These are phyloP conservation scores for Vombatus ursinus DNA, from an alignment of 2,113 vertebrate genomes.

Conservation along the genomic window DNA sequence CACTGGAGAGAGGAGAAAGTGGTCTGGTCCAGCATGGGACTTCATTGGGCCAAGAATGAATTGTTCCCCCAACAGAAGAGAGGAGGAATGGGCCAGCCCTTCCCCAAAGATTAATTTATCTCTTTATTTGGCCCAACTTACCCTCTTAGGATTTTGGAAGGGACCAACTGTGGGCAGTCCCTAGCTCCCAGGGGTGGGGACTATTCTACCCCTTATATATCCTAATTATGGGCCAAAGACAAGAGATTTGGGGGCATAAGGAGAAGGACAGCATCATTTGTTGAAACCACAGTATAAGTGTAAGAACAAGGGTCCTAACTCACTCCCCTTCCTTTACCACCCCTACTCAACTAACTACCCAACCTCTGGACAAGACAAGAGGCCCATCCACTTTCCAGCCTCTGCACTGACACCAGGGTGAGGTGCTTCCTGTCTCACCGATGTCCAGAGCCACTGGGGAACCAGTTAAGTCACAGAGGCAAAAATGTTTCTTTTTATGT, in stretches of 20 bases:
- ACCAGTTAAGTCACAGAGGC: not conserved
- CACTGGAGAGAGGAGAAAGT: not conserved
- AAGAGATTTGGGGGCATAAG: slow-evolving; percentile 11
- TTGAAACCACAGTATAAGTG: not conserved
- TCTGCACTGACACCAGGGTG: not conserved
- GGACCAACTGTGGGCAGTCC: slow-evolving; percentile 2
- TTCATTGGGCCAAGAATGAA: slow-evolving; percentile 62
- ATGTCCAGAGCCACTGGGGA: not conserved
- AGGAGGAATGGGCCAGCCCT: not conserved
- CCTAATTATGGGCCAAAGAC: not conserved
- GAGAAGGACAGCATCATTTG: slow-evolving; percentile 40
- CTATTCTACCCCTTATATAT: not conserved
- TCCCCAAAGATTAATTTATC: too few species aligned
- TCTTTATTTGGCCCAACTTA: slow-evolving; percentile 46
- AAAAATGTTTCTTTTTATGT: not conserved
- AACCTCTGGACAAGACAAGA: not conserved
- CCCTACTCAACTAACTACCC: accelerated
- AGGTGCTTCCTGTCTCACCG: not conserved
- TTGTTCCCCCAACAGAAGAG: slow-evolving; percentile 16
- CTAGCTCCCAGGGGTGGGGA: not conserved
- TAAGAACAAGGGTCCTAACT: too few species aligned
- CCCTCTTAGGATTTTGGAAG: not conserved
- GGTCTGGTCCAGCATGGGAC: slow-evolving; percentile 6
- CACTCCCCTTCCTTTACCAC: not conserved
- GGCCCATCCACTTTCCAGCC: not conserved